A percentile compares a stretch with the other conserved stretches of the same genome.
Conservation (phyloP, 2,888 invertebrate species). For the Drosophila fungiperda region DNA sequence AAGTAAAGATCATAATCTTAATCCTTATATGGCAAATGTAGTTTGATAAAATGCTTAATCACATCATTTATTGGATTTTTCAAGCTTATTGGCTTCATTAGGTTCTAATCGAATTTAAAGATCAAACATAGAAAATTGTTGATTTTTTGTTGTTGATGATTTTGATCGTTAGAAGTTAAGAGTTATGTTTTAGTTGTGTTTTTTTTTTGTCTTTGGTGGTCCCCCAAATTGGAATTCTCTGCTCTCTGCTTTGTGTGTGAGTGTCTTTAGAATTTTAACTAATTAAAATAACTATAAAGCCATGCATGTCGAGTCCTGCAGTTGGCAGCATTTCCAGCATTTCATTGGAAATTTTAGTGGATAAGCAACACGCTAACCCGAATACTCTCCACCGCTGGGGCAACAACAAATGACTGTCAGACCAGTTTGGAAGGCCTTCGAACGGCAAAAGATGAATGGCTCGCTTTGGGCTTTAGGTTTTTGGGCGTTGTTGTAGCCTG, state of each 20-base stretch:
- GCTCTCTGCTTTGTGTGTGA: conserved; percentile 2
- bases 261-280: conserved; percentile 61
- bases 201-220: conserved; percentile 60
- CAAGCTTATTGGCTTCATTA: conserved; percentile 80
- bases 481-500: conserved; percentile 48
- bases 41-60: conserved; percentile 56
- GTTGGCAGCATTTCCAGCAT: conserved; percentile 70
- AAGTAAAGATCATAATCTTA: conserved; percentile 62
- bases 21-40: conserved; percentile 34
- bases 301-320: conserved; percentile 72
- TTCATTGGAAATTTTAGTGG: conserved; percentile 77
- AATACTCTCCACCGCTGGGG: conserved; percentile 22
- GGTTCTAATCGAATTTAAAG: conserved; percentile 68
- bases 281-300: conserved; percentile 78
- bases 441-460: conserved; percentile 78
- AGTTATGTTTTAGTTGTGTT: conserved; percentile 49
- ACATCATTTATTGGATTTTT: conserved; percentile 73
- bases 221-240: conserved; percentile 22
- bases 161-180: conserved; percentile 53
- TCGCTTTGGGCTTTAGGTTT: conserved; percentile 30
- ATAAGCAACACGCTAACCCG: conserved; percentile 78
- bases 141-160: background rate
- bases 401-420: conserved; percentile 56
- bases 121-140: conserved; percentile 31
- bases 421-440: conserved; percentile 73